Percentiles rank a stretch among this genome's conserved stretches.
Evolutionary conservation across 1,140 invertebrate species (phyloP).

Genomic region (Eriosoma lanigerum): DNA sequence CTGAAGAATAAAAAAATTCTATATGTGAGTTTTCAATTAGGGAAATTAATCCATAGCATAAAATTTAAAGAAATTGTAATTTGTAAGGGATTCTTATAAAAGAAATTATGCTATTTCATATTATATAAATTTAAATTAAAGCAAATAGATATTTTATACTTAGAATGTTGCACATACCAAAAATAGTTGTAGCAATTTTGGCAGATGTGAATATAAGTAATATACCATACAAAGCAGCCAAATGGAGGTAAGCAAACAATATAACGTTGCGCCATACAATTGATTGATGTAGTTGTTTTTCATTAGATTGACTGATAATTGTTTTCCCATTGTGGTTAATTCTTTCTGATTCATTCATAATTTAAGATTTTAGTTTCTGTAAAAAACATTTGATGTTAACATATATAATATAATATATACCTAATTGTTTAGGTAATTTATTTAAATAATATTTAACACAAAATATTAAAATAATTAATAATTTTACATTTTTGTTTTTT

Average conservation of each 20-base stretch:
- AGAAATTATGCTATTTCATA: background rate
- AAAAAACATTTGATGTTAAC: background rate
- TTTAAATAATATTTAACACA: background rate
- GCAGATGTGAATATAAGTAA: constrained; percentile 66
- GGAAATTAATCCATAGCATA: too few species aligned
- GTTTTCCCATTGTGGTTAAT: background rate
- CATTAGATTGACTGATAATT: background rate
- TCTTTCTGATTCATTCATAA: background rate
- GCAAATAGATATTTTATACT: background rate
- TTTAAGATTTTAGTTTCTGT: background rate
- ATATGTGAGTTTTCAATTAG: too few species aligned
- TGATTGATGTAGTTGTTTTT: constrained; percentile 9
- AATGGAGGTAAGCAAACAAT: constrained; percentile 74
- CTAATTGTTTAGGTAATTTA: background rate
- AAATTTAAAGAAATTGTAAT: too few species aligned
- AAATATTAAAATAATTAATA: background rate
- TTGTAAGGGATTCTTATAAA: too few species aligned
- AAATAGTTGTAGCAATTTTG: constrained; percentile 67
- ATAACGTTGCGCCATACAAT: constrained; percentile 92
- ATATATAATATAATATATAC: background rate
- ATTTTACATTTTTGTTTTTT: background rate
- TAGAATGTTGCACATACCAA: constrained; percentile 65
- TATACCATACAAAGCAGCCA: constrained; percentile 69
- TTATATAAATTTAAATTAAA: background rate
- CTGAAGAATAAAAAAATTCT: too few species aligned